Base-by-base conservation (phyloP, 2,113 vertebrate genomes). In the Motacilla tschutschensis region DNA sequence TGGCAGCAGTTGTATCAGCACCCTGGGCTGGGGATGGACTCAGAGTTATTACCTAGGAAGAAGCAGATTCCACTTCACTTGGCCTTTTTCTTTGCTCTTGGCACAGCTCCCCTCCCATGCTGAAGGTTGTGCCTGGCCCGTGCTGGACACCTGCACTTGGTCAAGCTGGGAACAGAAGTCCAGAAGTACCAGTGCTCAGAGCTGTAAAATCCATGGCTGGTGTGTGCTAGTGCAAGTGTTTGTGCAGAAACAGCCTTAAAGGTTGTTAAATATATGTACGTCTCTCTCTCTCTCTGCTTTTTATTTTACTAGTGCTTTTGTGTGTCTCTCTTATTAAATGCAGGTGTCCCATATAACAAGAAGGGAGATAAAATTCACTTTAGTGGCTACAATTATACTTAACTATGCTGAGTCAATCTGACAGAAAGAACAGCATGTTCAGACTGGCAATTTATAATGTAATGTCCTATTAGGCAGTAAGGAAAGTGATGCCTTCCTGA, bases 111-210 rank as follows among this genome's bases (percentile, higher is more conserved):
- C 28, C 3, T 10, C 31, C 4, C 25, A 15, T 0, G 0, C 50
- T 0, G 0, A 64, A 31, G 33, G n/a, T 16, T 3, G 0, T 17
- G 38, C 75, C 54, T 47, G 21, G 31, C 64, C 43, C 0, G 0
- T 25, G 64, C 44, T 2, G 4, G 25, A 54, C 48, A 12, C 13
- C 2, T 4, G 21, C 7, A 24, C 33, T 29, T 2, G 6, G 36
- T 18, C 67, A 55, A 17, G 20, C 18, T 38, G 50, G 41, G 21
- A 53, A 5, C 46, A 76, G 55, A n/a, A 38, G n/a, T 28, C 46
- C 50, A 29, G 40, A 22, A 47, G 40, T 20, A 24, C 29, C n/a
- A n/a, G 1, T 1, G 2, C 25, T 58, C 6, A 4, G 53, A 59
- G 57, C 60, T 74, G 14, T 76, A 14, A 44, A 55, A 40, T 22